Base-by-base conservation (phyloP, 2,888 invertebrate genomes). In the Oegoconia quadripuncta region DNA sequence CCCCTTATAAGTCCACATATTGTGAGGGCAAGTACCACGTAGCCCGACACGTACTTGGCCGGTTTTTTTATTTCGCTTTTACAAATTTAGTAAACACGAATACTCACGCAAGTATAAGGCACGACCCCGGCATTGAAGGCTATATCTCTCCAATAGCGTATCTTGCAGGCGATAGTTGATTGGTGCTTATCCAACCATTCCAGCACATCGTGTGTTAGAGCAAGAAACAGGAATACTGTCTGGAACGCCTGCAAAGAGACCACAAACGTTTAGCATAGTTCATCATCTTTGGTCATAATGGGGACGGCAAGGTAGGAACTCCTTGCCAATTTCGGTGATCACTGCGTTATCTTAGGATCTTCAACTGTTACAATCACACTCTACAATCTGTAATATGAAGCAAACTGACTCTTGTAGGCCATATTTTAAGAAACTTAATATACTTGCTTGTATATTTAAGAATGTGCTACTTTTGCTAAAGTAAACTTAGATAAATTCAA, bases 181-280 rank as follows among this genome's bases (percentile, higher is more conserved):
- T 73, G 63, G 5, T 76, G 68, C 22, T 64, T 67, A 42, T 74
- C 66, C 13, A 65, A 31, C 86, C 86, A 86, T 49, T 83, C 77
- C 45, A 81, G 45, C 2, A 65, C 31, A 34, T 86, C 83, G 44
- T 82, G 68, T 1, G 56, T 34, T 20, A 86, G 46, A 0, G 84
- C 73, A 18, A 84, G 58, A 3, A 64, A 56, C 26, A 84, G 68
- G 59, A 83, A 86, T 0, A 69, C 9, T 0, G 77, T 73, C 50
- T 86, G 86, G 56, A 83, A 83, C 23, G 64, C 25, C 86, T 86
- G 78, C 5, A 58, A 63, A 39, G 48, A 45, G 59, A 42, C 44
- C 2, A 44, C 3, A 9, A 22, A 34, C 7, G 22, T 34, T 37
- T 31, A 30, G 20, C 22, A 8, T 36, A 30, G 33, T 34, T 0